Percentiles rank a stretch among this genome's conserved stretches.
Evolutionary conservation across 1,140 invertebrate species (phyloP).

Genomic region (Brachystomella parvula): DNA sequence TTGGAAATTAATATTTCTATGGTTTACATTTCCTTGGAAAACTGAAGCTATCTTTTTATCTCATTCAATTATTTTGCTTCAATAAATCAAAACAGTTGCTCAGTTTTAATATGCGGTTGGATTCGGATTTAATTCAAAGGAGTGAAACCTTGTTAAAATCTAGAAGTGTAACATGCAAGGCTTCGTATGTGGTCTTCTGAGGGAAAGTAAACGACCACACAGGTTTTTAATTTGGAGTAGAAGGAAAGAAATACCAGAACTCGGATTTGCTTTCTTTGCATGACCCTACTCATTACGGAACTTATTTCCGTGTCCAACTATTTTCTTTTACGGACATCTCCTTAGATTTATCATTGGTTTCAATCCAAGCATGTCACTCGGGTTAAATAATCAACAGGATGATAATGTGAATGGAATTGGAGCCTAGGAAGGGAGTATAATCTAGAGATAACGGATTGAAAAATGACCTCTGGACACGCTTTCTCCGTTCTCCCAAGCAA

Average conservation of each 20-base stretch:
- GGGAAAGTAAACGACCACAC: background rate
- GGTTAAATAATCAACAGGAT: slow-evolving; percentile 32
- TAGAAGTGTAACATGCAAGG: slow-evolving; percentile 3
- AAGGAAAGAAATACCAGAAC: background rate
- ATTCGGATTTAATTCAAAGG: background rate
- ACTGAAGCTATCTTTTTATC: too few species aligned
- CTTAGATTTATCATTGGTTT: slow-evolving; percentile 15
- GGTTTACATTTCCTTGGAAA: too few species aligned
- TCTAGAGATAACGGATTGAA: slow-evolving; percentile 32
- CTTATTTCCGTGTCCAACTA: slow-evolving; percentile 23
- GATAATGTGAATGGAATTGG: slow-evolving; percentile 26
- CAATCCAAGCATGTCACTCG: slow-evolving; percentile 23
- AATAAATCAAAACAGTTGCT: too few species aligned
- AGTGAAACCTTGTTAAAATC: slow-evolving; percentile 11
- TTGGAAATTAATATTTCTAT: too few species aligned
- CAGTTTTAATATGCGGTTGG: too few species aligned
- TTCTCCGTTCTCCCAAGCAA: background rate
- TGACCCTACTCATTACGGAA: slow-evolving; percentile 25
- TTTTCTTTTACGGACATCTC: background rate
- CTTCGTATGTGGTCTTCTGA: background rate
- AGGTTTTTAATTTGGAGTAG: background rate
- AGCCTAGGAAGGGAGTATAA: slow-evolving; percentile 6
- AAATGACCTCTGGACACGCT: slow-evolving; percentile 34
- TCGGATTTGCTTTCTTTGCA: slow-evolving; percentile 7
- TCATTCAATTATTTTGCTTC: too few species aligned